Conservation (phyloP, 2,888 invertebrate genomes). For the Agriopis leucophaearia region DNA sequence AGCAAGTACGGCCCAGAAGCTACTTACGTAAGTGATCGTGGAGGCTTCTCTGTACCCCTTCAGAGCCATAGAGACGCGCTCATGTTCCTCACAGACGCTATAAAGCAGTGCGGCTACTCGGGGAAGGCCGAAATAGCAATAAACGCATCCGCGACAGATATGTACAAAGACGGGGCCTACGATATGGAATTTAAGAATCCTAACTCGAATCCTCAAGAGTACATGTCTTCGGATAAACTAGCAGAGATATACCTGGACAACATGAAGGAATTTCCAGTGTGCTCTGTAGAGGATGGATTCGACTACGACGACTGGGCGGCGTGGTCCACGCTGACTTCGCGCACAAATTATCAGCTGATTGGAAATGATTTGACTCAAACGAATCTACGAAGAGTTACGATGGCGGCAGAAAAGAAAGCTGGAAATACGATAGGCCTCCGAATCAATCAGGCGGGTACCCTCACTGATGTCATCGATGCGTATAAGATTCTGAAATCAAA, state of each 20-base stretch:
- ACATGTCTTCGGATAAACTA: constrained; percentile 93
- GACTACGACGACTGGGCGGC: constrained; percentile 99
- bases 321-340: constrained; percentile 92
- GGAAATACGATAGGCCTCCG: constrained; percentile 97
- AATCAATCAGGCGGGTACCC: constrained; percentile 98
- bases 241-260: constrained; percentile 95
- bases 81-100: constrained; percentile 93
- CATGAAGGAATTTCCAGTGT: constrained; percentile 95
- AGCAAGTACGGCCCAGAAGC: constrained; percentile 95
- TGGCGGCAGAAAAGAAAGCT: constrained; percentile 97
- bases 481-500: constrained; percentile 97
- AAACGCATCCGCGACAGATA: constrained; percentile 98
- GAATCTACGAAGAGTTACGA: constrained; percentile 95
- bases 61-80: constrained; percentile 97
- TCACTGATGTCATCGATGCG: constrained; percentile 98
- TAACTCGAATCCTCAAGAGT: constrained; percentile 93
- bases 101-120: constrained; percentile 96
- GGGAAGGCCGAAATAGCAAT: constrained; percentile 97
- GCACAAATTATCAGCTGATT: constrained; percentile 91
- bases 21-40: constrained; percentile 98
- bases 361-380: constrained; percentile 98
- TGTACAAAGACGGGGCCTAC: constrained; percentile 94
- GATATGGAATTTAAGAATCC: constrained; percentile 99
- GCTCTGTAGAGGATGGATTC: constrained; percentile 98
- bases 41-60: constrained; percentile 99